Conservation (phyloP, 2,888 invertebrate species). For the Coronaproctus castanopsis region DNA sequence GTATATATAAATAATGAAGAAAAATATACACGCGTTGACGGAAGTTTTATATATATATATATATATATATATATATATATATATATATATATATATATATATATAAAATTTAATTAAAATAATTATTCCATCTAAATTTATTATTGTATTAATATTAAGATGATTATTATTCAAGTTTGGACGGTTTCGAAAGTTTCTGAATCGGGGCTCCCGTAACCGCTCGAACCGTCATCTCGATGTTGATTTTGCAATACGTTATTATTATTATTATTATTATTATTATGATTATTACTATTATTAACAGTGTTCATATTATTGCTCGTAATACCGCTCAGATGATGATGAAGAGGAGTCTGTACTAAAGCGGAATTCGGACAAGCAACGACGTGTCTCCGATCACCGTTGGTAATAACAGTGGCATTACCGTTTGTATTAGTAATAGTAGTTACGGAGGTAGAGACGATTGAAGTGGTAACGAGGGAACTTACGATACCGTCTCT, state of each 20-base stretch:
- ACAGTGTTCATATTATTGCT: too few species aligned
- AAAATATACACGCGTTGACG: too few species aligned
- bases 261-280: background rate
- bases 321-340: too few species aligned
- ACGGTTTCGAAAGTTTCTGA: slow-evolving; percentile 19
- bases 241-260: slow-evolving; percentile 1
- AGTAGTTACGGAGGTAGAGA: slow-evolving; percentile 3
- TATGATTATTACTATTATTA: slow-evolving; percentile 1
- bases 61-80: too few species aligned
- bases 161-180: too few species aligned
- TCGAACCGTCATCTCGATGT: slow-evolving; percentile 18
- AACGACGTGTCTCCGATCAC: slow-evolving; percentile 2
- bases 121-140: too few species aligned
- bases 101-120: too few species aligned
- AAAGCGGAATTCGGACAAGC: slow-evolving; percentile 1
- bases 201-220: slow-evolving; percentile 21
- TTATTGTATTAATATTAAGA: too few species aligned
- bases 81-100: too few species aligned
- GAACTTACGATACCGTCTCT: slow-evolving; percentile 9
- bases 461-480: slow-evolving; percentile 9
- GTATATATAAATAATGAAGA: too few species aligned
- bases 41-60: too few species aligned
- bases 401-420: background rate
- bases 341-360: too few species aligned
- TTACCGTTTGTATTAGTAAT: background rate